phyloP scores from a whole-genome alignment of 2,888 invertebrate genomes.

The Gymnocheta viridis region DNA sequence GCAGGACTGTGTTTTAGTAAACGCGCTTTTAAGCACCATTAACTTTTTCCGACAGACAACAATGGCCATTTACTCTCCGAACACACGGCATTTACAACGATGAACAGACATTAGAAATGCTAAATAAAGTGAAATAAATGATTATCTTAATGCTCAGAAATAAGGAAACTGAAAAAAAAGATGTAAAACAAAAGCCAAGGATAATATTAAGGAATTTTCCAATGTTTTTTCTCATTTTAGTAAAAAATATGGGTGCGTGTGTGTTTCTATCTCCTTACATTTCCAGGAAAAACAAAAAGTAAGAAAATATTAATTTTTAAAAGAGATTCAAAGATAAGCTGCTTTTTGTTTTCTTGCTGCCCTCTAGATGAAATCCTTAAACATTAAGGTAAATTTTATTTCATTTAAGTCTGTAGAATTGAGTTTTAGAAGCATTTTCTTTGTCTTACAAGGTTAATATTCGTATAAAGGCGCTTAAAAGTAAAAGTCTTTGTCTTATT shows the following conservation, averaged over 20 bases:
- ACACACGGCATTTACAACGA: neutral
- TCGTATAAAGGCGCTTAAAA: neutral
- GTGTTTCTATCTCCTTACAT: neutral
- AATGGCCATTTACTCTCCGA: neutral
- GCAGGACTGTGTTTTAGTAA: conserved; percentile 63
- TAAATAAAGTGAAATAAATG: conserved; percentile 44
- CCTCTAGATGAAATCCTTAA: neutral
- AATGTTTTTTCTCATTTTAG: conserved; percentile 7
- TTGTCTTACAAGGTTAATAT: neutral
- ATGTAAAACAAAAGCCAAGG: conserved; percentile 9
- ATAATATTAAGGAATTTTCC: conserved; percentile 10
- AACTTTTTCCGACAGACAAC: conserved; percentile 71
- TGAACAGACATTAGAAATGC: neutral
- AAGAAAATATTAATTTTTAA: neutral
- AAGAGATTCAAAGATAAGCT: conserved; percentile 33
- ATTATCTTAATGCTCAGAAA: conserved; percentile 7
- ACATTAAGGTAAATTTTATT: neutral
- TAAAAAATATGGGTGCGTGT: conserved; percentile 12
- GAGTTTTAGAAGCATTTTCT: neutral
- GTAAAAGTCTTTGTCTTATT: neutral
- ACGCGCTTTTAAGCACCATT: conserved; percentile 72
- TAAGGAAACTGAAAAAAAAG: neutral
- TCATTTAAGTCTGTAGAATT: neutral
- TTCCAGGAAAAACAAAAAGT: neutral
- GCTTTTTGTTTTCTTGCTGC: neutral